Conservation (phyloP, 2,113 vertebrate species). For the Ceuthmochares aereus region DNA sequence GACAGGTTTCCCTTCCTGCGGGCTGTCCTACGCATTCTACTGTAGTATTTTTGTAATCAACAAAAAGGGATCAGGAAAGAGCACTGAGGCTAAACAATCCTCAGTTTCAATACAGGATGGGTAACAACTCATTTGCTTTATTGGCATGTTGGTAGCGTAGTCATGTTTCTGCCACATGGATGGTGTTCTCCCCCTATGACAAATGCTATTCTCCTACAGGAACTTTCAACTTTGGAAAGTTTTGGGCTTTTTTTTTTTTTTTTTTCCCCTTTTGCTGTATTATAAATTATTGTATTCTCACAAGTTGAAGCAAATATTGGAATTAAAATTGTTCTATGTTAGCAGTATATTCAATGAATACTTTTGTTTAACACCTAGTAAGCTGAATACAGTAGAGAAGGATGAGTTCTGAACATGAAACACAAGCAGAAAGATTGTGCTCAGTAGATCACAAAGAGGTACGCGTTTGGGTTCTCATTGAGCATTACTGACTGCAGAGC, state of each 20-base stretch:
- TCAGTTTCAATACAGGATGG: too few species aligned
- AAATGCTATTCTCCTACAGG: neutral
- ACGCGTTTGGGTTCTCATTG: neutral
- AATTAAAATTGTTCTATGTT: neutral
- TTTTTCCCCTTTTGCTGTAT: too few species aligned
- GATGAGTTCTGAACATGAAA: neutral
- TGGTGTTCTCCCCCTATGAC: neutral
- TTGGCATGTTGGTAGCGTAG: neutral
- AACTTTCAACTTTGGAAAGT: neutral
- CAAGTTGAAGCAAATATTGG: neutral
- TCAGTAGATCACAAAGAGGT: neutral
- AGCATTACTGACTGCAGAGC: neutral
- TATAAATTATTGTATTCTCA: neutral
- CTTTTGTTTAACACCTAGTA: rapidly evolving
- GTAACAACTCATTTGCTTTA: neutral
- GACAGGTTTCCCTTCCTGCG: neutral
- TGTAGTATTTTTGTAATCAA: neutral
- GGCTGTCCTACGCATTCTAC: neutral
- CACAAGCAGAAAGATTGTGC: neutral
- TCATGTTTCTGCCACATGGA: neutral
- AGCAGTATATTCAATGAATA: neutral
- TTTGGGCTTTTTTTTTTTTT: too few species aligned
- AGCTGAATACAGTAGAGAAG: neutral
- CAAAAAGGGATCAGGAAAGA: neutral
- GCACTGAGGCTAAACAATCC: neutral